Conservation (phyloP, 2,113 vertebrate species). For the Myiagra hebetior region DNA sequence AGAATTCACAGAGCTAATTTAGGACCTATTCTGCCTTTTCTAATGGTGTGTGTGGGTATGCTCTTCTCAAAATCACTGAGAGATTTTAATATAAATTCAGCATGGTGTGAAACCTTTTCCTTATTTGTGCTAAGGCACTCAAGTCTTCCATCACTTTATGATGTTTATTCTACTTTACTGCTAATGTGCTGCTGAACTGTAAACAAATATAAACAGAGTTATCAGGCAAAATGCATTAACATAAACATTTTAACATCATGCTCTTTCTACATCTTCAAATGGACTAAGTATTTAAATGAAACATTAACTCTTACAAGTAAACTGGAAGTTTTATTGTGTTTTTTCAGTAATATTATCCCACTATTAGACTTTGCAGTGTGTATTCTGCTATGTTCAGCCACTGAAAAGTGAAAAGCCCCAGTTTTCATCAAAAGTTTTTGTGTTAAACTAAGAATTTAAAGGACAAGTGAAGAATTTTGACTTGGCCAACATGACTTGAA, state of each 20-base stretch:
- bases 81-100: neutral
- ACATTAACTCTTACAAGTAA: neutral
- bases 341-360: neutral
- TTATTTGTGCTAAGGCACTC: neutral
- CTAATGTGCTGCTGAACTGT: conserved; percentile 3
- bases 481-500: neutral
- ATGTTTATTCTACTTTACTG: conserved; percentile 31
- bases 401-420: neutral
- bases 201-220: neutral
- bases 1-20: neutral
- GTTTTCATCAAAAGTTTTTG: neutral
- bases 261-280: neutral
- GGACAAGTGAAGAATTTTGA: neutral
- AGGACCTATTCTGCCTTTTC: neutral
- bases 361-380: neutral
- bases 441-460: neutral
- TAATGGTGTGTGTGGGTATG: neutral
- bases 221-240: neutral
- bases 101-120: neutral
- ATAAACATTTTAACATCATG: neutral
- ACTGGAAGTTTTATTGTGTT: neutral
- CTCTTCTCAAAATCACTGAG: neutral
- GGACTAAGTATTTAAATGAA: neutral
- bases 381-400: neutral
- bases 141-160: neutral